These are phyloP conservation scores for Exocentrus adspersus DNA, from an alignment of 2,888 invertebrate genomes.

Conservation along the genomic window DNA sequence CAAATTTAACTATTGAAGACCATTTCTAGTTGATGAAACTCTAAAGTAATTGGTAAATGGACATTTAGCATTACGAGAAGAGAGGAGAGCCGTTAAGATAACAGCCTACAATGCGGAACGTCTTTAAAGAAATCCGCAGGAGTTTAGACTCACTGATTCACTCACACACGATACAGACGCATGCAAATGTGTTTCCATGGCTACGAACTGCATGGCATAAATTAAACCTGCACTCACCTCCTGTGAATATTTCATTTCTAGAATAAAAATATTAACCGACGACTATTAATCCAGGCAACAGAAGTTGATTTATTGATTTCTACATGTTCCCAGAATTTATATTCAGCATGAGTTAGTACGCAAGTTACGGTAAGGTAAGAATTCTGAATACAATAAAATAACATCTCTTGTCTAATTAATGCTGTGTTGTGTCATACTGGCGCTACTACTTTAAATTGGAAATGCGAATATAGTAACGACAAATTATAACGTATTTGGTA, in stretches of 20 bases:
- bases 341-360: not conserved
- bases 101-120: slow-evolving; percentile 50
- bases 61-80: slow-evolving; percentile 42
- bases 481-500: no score
- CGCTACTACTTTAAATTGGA: no score
- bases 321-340: slow-evolving; percentile 17
- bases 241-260: slow-evolving; percentile 57
- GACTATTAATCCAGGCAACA: slow-evolving; percentile 30
- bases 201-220: slow-evolving; percentile 59
- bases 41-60: slow-evolving; percentile 49
- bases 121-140: slow-evolving; percentile 50
- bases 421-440: no score
- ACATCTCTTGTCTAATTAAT: no score
- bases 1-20: slow-evolving; percentile 40
- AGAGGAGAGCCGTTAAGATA: slow-evolving; percentile 34
- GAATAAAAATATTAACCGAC: slow-evolving; percentile 56
- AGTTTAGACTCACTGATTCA: slow-evolving; percentile 45
- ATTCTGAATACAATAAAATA: no score
- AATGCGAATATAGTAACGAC: no score
- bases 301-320: slow-evolving; percentile 25
- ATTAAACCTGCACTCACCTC: slow-evolving; percentile 57
- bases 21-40: slow-evolving; percentile 45
- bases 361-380: not conserved
- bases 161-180: slow-evolving; percentile 52
- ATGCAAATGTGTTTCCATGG: slow-evolving; percentile 61